Conservation (phyloP, 2,113 vertebrate genomes). For the Nycticorax nycticorax region DNA sequence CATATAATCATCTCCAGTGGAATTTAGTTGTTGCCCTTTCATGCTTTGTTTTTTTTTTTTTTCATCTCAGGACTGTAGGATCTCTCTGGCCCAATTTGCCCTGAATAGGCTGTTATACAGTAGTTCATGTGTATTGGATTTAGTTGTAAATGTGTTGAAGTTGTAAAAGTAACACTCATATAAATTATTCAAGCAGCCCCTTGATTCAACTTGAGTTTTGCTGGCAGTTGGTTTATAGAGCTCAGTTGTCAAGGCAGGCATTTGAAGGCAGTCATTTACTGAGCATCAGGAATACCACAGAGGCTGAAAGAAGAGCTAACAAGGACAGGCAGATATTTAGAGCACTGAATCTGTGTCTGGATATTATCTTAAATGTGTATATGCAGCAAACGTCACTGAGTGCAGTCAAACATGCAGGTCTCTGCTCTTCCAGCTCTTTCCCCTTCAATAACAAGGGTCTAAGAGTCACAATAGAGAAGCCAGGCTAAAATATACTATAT, state of each 20-base stretch:
- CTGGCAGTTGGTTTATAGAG: background rate
- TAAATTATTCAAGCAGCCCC: constrained; percentile 57
- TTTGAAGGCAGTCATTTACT: constrained; percentile 16
- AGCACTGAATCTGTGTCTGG: constrained; percentile 24
- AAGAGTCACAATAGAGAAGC: background rate
- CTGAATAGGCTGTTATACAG: background rate
- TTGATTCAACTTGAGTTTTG: constrained; percentile 46
- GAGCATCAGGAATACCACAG: constrained; percentile 9
- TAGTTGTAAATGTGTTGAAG: constrained; percentile 19
- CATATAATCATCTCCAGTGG: background rate
- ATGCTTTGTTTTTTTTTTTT: background rate
- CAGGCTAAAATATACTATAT: background rate
- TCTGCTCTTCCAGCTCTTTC: background rate
- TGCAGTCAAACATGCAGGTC: background rate
- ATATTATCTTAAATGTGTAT: background rate
- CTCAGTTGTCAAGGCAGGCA: constrained; percentile 6
- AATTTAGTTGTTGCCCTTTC: background rate
- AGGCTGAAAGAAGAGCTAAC: constrained; percentile 29
- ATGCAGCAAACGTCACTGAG: background rate
- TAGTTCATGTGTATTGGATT: constrained; percentile 29
- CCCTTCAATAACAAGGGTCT: background rate
- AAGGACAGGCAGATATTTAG: constrained; percentile 49
- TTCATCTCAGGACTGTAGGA: background rate
- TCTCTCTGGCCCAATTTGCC: background rate
- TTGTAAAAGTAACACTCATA: constrained; percentile 55